Conservation (phyloP, 2,113 vertebrate genomes). For the Elephantulus edwardii region DNA sequence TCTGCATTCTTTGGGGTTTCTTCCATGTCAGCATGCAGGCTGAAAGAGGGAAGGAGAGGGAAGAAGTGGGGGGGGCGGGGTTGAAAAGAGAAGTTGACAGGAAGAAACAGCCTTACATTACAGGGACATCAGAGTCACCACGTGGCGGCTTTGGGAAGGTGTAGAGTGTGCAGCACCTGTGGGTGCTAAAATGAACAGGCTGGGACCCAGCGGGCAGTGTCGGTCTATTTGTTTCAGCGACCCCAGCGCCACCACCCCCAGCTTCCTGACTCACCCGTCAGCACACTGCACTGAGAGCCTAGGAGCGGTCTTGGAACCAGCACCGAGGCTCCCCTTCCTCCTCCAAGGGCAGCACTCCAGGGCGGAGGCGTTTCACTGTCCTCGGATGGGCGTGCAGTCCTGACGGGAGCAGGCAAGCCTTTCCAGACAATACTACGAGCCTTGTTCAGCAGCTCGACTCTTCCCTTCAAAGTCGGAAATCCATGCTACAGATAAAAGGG, state of each 20-base stretch:
- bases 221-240: neutral
- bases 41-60: neutral
- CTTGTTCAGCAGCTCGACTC: neutral
- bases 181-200: too few species aligned
- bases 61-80: too few species aligned
- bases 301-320: neutral
- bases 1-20: neutral
- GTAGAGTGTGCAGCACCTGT: too few species aligned
- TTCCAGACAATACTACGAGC: conserved; percentile 18
- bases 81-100: accelerated
- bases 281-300: neutral
- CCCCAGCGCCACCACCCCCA: accelerated
- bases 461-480: conserved; percentile 56
- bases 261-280: accelerated
- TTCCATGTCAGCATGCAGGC: neutral
- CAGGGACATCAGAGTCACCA: neutral
- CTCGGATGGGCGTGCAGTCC: neutral
- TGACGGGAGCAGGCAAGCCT: neutral
- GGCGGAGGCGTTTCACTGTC: neutral
- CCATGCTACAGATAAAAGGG: conserved; percentile 56
- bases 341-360: neutral
- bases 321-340: neutral
- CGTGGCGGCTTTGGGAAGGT: neutral
- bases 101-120: neutral
- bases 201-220: too few species aligned